A percentile compares a stretch with the other conserved stretches of the same genome.
Evolutionary conservation across 2,888 invertebrate species (phyloP).

Genomic region (Lasioglossum morio): DNA sequence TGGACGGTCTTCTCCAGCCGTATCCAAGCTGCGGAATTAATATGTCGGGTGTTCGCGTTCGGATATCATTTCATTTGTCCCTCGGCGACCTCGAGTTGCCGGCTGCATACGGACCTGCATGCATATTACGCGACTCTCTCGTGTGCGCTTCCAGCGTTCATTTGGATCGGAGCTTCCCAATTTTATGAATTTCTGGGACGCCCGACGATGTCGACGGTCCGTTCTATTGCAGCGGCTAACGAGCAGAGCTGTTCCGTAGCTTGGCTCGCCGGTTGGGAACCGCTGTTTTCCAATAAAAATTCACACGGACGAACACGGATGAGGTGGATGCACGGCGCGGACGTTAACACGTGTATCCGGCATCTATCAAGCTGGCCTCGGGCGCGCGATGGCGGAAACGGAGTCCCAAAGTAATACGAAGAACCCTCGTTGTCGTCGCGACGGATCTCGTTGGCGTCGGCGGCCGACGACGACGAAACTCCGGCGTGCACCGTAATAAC

Average conservation of each 20-base stretch:
- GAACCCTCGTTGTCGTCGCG: slow-evolving; percentile 2
- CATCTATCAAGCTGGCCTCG: background rate
- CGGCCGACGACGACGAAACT: slow-evolving; percentile 9
- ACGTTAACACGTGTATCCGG: background rate
- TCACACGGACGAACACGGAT: background rate
- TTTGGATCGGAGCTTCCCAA: slow-evolving; percentile 16
- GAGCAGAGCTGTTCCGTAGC: background rate
- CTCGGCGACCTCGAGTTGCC: background rate
- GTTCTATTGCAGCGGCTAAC: background rate
- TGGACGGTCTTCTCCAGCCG: background rate
- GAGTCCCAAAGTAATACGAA: slow-evolving; percentile 18
- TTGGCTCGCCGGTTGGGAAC: background rate
- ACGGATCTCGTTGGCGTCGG: background rate
- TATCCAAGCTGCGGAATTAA: background rate
- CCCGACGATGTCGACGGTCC: background rate
- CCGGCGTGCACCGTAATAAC: slow-evolving; percentile 41
- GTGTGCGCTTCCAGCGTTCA: background rate
- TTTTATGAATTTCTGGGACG: slow-evolving; percentile 17
- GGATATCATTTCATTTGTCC: slow-evolving; percentile 7
- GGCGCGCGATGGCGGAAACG: background rate
- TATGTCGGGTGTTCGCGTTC: background rate
- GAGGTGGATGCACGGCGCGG: background rate
- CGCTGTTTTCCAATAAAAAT: slow-evolving; percentile 6
- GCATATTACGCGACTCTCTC: background rate
- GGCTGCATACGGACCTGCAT: too few relatives aligned